These are phyloP conservation scores for Endomychus coccineus DNA, from an alignment of 2,888 invertebrate genomes.

Conservation along the genomic window DNA sequence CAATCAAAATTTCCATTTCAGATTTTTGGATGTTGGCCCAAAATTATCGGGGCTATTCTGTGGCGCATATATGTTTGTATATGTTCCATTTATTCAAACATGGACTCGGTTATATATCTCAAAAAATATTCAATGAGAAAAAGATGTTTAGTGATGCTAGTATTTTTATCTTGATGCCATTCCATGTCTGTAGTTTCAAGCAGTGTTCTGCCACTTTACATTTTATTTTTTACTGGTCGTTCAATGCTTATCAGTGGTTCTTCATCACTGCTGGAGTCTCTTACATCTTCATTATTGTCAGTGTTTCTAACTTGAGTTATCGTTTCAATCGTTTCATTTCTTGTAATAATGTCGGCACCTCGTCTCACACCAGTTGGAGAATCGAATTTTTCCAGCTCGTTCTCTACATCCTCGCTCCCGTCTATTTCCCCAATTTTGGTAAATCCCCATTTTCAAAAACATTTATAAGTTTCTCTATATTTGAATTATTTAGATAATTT, in stretches of 20 bases:
- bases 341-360: slow-evolving; percentile 4
- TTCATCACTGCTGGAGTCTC: slow-evolving; percentile 6
- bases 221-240: slow-evolving; percentile 4
- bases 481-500: not conserved
- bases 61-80: slow-evolving; percentile 11
- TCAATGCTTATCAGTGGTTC: slow-evolving; percentile 1
- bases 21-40: not conserved
- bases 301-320: slow-evolving; percentile 3
- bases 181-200: slow-evolving; percentile 4
- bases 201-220: not conserved
- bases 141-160: slow-evolving; percentile 3
- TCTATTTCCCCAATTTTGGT: slow-evolving; percentile 7
- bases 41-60: slow-evolving; percentile 4
- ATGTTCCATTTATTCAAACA: slow-evolving; percentile 11
- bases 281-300: slow-evolving; percentile 5
- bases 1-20: slow-evolving; percentile 10
- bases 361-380: slow-evolving; percentile 3
- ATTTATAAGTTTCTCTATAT: slow-evolving; percentile 6
- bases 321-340: slow-evolving; percentile 4
- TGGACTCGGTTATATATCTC: slow-evolving; percentile 8
- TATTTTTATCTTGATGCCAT: slow-evolving; percentile 3
- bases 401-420: not conserved
- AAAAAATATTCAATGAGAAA: slow-evolving; percentile 11
- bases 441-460: slow-evolving; percentile 4
- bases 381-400: slow-evolving; percentile 3